phyloP scores from a whole-genome alignment of 2,888 invertebrate genomes.

The Hyalella azteca region DNA sequence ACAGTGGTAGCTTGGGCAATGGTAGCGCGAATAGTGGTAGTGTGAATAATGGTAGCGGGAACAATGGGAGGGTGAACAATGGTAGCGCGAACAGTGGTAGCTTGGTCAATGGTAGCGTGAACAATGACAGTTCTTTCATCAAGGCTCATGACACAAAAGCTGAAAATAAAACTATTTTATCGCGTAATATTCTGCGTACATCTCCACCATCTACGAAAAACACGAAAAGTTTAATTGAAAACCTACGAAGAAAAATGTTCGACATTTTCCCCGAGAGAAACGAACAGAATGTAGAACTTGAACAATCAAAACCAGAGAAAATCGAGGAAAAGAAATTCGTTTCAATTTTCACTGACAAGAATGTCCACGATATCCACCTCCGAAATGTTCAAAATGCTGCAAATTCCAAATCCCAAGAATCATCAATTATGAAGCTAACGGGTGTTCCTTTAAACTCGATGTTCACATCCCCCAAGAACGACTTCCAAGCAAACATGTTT shows the following conservation, averaged over 20 bases:
- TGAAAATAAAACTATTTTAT: neutral
- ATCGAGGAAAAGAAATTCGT: neutral
- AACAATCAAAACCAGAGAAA: neutral
- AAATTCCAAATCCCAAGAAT: neutral
- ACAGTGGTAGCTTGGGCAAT: too few species aligned
- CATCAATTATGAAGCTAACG: constrained; percentile 7
- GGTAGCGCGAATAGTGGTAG: too few species aligned
- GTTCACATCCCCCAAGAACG: neutral
- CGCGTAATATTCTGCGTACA: too few species aligned
- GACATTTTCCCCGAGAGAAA: neutral
- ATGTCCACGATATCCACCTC: neutral
- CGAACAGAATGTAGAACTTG: neutral
- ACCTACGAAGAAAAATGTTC: neutral
- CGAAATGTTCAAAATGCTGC: neutral
- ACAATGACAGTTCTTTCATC: too few species aligned
- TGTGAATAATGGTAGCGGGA: too few species aligned
- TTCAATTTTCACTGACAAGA: neutral
- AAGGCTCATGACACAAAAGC: too few species aligned
- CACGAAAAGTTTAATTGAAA: neutral
- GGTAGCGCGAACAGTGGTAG: too few species aligned
- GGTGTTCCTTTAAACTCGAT: neutral
- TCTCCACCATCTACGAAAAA: too few species aligned
- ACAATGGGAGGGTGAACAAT: too few species aligned
- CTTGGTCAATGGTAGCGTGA: too few species aligned
- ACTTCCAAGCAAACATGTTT: neutral